Conservation (phyloP, 2,888 invertebrate genomes). For the Zygogramma bicolorata region DNA sequence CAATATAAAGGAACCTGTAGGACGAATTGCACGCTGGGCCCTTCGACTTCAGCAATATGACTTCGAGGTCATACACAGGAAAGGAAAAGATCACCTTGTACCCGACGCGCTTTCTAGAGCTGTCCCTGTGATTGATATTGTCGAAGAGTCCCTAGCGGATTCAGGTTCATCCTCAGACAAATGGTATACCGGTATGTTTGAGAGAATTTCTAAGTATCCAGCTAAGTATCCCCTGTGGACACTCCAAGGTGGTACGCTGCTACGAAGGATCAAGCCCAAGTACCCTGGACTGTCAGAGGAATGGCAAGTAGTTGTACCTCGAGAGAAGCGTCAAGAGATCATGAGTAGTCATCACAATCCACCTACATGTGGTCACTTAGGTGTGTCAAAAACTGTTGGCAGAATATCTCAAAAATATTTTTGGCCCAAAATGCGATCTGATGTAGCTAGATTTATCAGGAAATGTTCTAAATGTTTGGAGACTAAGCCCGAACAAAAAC, state of each 20-base stretch:
- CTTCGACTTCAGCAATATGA: conserved; percentile 36
- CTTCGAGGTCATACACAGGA: conserved; percentile 38
- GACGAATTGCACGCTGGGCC: conserved; percentile 16
- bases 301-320: too few species aligned
- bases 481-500: too few species aligned
- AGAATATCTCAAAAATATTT: too few species aligned
- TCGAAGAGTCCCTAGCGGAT: not conserved
- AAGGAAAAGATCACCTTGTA: conserved; percentile 27
- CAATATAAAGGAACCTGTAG: conserved; percentile 34
- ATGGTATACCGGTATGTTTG: not conserved
- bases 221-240: not conserved
- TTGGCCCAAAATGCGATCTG: conserved; percentile 27
- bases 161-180: too few species aligned
- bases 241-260: not conserved
- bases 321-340: too few species aligned
- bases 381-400: too few species aligned
- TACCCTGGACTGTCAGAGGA: not conserved
- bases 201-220: not conserved
- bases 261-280: not conserved
- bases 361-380: too few species aligned
- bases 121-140: conserved; percentile 1
- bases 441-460: conserved; percentile 43
- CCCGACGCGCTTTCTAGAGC: too few species aligned
- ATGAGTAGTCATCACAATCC: too few species aligned
- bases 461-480: too few species aligned